Conservation (phyloP, 2,888 invertebrate genomes). For the Pterostichus madidus region DNA sequence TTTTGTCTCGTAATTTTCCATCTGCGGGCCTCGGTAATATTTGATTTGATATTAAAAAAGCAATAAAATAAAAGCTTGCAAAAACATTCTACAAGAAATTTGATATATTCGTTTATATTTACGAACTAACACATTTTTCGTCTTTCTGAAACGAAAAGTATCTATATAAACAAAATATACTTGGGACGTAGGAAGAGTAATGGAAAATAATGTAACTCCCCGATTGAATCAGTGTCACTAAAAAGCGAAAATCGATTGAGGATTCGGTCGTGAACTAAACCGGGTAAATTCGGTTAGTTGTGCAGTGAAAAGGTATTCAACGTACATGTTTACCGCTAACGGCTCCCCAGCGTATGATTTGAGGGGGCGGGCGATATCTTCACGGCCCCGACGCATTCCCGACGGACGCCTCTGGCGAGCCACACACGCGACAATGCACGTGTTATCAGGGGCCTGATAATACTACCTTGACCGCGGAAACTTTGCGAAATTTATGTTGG, state of each 20-base stretch:
- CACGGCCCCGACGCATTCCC: conserved; percentile 18
- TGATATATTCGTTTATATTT: too few relatives aligned
- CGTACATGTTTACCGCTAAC: conserved; percentile 50
- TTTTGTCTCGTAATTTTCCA: too few relatives aligned
- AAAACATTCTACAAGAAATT: too few relatives aligned
- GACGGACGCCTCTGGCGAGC: conserved; percentile 10
- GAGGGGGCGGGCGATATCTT: conserved; percentile 19
- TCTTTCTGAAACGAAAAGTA: too few relatives aligned
- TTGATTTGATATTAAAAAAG: too few relatives aligned
- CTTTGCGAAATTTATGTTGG: background rate
- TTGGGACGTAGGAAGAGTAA: background rate
- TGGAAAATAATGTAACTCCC: background rate
- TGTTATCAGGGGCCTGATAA: conserved; percentile 24
- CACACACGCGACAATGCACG: conserved; percentile 24
- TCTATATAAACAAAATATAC: background rate
- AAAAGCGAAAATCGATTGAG: background rate
- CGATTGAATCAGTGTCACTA: conserved; percentile 8
- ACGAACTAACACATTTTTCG: too few relatives aligned
- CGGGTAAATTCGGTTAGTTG: conserved; percentile 8
- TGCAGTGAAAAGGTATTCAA: conserved; percentile 45
- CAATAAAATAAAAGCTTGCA: too few relatives aligned
- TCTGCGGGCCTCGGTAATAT: too few relatives aligned
- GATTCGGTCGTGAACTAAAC: too few relatives aligned
- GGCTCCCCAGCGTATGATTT: conserved; percentile 49
- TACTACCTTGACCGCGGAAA: conserved; percentile 7